Percentiles rank a stretch among this genome's conserved stretches.
Conservation (phyloP, 1,140 invertebrate species). For the Leptinotarsa undecemlineata region DNA sequence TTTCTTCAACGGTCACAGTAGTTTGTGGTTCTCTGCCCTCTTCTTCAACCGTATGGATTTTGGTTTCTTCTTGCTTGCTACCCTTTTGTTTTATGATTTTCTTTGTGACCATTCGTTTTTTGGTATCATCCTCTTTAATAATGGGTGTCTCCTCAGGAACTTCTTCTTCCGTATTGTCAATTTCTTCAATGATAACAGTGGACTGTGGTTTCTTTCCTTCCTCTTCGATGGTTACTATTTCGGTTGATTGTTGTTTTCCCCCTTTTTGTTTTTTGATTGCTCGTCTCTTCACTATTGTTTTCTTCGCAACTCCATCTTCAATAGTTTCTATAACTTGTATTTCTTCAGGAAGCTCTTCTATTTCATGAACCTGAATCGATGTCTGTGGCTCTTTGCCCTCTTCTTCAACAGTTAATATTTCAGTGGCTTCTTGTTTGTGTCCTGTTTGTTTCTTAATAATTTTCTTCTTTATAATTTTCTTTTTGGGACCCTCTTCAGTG, state of each 20-base stretch:
- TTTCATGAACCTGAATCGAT: slow-evolving; percentile 42
- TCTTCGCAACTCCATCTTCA: slow-evolving; percentile 46
- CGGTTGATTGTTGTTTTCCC: slow-evolving; percentile 46
- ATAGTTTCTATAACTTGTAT: slow-evolving; percentile 53
- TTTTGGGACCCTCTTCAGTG: slow-evolving; percentile 52
- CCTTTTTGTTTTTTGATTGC: slow-evolving; percentile 48
- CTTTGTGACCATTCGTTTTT: slow-evolving; percentile 45
- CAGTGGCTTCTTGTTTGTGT: slow-evolving; percentile 47
- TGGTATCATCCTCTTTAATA: slow-evolving; percentile 30
- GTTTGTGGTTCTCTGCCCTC: slow-evolving; percentile 48
- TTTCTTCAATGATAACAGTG: slow-evolving; percentile 52
- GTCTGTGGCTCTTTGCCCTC: slow-evolving; percentile 52
- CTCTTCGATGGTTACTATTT: slow-evolving; percentile 47
- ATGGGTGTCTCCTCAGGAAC: slow-evolving; percentile 37
- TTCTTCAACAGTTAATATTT: slow-evolving; percentile 52
- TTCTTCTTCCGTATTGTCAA: slow-evolving; percentile 46
- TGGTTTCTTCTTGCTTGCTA: slow-evolving; percentile 48
- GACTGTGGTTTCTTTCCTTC: slow-evolving; percentile 50
- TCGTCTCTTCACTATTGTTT: slow-evolving; percentile 49
- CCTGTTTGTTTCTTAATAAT: slow-evolving; percentile 50
- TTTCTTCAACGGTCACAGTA: slow-evolving; percentile 46
- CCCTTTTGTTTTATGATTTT: slow-evolving; percentile 45
- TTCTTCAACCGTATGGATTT: slow-evolving; percentile 51
- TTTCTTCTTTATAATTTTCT: slow-evolving; percentile 52
- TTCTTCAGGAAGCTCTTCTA: slow-evolving; percentile 52